Evolutionary conservation across 2,797 vertebrate genomes (phyloP), one percentile per base, ranked within the genome.

Genomic region (Fistularia commersonii): DNA sequence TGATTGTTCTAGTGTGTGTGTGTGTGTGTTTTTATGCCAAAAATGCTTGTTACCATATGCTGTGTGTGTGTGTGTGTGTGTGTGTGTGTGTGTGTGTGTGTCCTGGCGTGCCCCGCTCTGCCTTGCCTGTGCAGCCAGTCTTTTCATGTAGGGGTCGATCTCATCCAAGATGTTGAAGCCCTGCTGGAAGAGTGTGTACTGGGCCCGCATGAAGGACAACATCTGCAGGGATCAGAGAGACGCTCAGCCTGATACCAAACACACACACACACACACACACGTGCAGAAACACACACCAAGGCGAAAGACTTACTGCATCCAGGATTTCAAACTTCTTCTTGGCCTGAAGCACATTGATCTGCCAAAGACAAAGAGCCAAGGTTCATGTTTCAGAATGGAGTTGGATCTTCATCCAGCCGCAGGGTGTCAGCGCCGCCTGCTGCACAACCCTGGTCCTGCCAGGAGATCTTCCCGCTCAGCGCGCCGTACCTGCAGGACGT

Each of bases 301-400:
- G 5, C 7, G n/a, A 36, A 51, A 7, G 35, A 59, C 95, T 95
- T 69, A 99, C 97, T 57, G 97, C 94, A 11, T 99, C 97, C 54
- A 99, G 80, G 60, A 99, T 97, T 83, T 99, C 97, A 81, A 99
- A 98, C 83, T 98, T 98, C 92, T 98, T 99, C 90, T 94, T 99
- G 66, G 96, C 94, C 67, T 99, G 97, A 65, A 99, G 93, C 31
- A 99, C 97, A 0, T 99, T 99, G 82, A 99, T 99, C 97, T 99
- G 51, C 8, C 10, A 42, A 32, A 49, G 59, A n/a, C n/a, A 73
- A 37, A 12, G 7, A 35, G 35, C 6, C 41, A 10, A 34, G 9
- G n/a, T n/a, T n/a, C n/a, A n/a, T n/a, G n/a, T n/a, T n/a, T n/a
- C n/a, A n/a, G n/a, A n/a, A n/a, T n/a, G n/a, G n/a, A n/a, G n/a